Evolutionary conservation across 2,888 invertebrate genomes (phyloP), one percentile per base, ranked within the genome.

Genomic region (Clepsis dumicolana): DNA sequence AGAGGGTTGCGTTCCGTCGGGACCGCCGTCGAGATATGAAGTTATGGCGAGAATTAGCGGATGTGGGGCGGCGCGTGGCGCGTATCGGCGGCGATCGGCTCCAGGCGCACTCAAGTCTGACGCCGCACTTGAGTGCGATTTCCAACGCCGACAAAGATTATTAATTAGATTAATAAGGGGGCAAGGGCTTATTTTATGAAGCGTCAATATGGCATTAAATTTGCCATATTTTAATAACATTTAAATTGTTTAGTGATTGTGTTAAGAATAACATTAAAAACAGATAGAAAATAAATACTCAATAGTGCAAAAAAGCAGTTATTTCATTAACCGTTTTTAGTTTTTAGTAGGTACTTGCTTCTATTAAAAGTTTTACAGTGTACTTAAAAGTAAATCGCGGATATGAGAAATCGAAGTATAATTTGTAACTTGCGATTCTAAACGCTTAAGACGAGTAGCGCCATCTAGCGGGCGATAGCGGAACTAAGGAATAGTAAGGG

Each of bases 21-120:
- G 78, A 81, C 83, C 87, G 84, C 77, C 81, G 80, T 80, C 81
- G 84, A 78, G 86, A 88, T 89, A 85, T 86, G 87, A 86, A 88
- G 88, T 88, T 89, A 91, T 89, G 82, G 89, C 86, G 88, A 87
- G 90, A 93, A 93, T 93, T 92, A 91, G 89, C 89, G 67, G 59
- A 59, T 64, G 64, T 68, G 68, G 63, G 68, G 91, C 91, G 88
- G 85, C 87, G 89, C 87, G 91, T 88, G 86, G 89, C 87, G 90
- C 88, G 86, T 84, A 82, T 81, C 83, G 87, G 89, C 10, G 32
- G 27, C 60, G 60, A 61, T 61, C 29, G 60, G 44, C 21, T 12
- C 12, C 16, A 44, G 48, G n/a, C 18, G 10, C 48, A 12, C 48
- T 48, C 18, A 16, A 7, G 16, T 16, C 48, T 48, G 48, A 21